Evolutionary conservation across 2,888 invertebrate species (phyloP).

Genomic region (Pollenia labialis): DNA sequence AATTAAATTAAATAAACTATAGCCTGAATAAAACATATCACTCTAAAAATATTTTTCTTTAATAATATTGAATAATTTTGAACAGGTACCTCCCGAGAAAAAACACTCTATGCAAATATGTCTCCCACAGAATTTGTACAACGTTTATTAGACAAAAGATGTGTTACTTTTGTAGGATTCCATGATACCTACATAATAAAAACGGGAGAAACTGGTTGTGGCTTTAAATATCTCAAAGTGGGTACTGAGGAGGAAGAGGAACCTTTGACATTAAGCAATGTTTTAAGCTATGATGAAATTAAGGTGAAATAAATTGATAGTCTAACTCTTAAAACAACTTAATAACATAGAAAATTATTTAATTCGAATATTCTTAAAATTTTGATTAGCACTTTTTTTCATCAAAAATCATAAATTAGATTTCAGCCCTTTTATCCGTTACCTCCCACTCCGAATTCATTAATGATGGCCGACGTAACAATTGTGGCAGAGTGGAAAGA

Average conservation of each 20-base stretch:
- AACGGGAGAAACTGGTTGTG: constrained; percentile 81
- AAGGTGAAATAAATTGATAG: constrained; percentile 79
- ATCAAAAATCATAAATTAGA: constrained; percentile 49
- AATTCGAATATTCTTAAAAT: too few species aligned
- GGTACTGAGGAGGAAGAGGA: constrained; percentile 84
- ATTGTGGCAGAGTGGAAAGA: constrained; percentile 82
- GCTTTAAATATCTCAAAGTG: constrained; percentile 84
- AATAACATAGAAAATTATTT: too few species aligned
- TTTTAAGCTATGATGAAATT: constrained; percentile 85
- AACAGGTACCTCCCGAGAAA: constrained; percentile 63
- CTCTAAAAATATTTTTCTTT: too few species aligned
- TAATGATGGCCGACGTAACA: constrained; percentile 85
- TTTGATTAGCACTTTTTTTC: too few species aligned
- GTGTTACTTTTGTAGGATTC: constrained; percentile 82
- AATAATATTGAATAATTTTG: not conserved
- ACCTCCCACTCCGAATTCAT: constrained; percentile 85
- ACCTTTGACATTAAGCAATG: constrained; percentile 84
- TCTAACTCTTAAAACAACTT: too few species aligned
- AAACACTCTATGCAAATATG: constrained; percentile 82
- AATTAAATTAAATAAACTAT: too few species aligned
- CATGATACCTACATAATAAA: constrained; percentile 81
- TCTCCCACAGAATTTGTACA: constrained; percentile 83
- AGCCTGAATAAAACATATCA: too few species aligned
- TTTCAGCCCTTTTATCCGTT: constrained; percentile 84
- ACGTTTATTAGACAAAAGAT: constrained; percentile 84